These are phyloP conservation scores for Antechinus flavipes DNA, from an alignment of 2,113 vertebrate genomes.

Conservation along the genomic window DNA sequence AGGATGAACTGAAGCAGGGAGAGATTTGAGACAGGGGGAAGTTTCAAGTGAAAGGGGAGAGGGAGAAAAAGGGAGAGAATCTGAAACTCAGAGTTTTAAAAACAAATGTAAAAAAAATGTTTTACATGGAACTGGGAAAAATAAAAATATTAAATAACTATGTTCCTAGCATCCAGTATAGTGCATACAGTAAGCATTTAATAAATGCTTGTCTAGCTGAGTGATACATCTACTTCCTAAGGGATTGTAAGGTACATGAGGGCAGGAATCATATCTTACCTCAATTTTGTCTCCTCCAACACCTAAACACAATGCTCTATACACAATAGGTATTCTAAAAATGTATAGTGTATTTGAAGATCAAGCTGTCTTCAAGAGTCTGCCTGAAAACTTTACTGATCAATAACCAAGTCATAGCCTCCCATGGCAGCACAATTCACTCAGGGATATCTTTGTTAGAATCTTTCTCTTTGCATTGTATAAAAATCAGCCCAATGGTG, in stretches of 20 bases:
- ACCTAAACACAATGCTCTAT: neutral
- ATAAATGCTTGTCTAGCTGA: neutral
- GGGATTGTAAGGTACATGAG: neutral
- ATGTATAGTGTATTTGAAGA: too few species aligned
- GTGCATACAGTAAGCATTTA: too few species aligned
- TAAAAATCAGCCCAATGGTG: neutral
- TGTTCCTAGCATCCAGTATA: too few species aligned
- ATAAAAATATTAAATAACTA: too few species aligned
- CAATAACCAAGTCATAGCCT: neutral
- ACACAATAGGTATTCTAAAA: neutral
- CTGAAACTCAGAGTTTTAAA: too few species aligned
- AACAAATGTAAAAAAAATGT: too few species aligned
- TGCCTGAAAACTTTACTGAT: neutral
- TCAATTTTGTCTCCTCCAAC: neutral
- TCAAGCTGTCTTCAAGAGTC: neutral
- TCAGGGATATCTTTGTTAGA: neutral
- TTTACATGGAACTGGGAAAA: too few species aligned
- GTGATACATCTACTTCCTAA: neutral
- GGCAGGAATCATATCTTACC: neutral
- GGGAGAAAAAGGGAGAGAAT: too few species aligned
- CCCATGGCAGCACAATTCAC: too few species aligned
- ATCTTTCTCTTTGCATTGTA: neutral
- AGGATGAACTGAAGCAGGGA: too few species aligned
- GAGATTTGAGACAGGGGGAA: too few species aligned
- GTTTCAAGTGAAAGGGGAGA: too few species aligned